Evolutionary conservation across 2,888 invertebrate genomes (phyloP), one percentile per base, ranked within the genome.

Genomic region (Nineta flava): DNA sequence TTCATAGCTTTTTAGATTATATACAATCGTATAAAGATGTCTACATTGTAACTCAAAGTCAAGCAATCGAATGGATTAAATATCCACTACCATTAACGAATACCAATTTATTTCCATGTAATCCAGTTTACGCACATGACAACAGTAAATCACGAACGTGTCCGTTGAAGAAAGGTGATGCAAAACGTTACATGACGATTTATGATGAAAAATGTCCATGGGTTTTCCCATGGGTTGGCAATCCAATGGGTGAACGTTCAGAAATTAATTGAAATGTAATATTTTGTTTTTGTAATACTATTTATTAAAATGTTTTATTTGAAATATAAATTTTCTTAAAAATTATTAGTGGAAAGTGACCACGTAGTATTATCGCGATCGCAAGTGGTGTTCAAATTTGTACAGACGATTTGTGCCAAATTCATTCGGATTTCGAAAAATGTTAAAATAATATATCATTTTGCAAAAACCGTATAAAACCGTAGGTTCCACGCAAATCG

Each of bases 221-320:
- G 2, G 56, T 55, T 1, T 72, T 67, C 55, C 72, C 72, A 31
- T 71, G 71, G 69, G 45, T 70, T 6, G 60, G 59, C 5, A 69
- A 72, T 60, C 69, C 68, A 34, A 51, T 61, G 12, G 70, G 70
- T 47, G n/a, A n/a, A n/a, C n/a, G n/a, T n/a, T n/a, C n/a, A n/a
- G n/a, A n/a, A 48, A 54, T 26, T 26, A 26, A 6, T 26, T 26
- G 5, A 6, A 26, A 26, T 26, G n/a, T n/a, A n/a, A 26, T 26
- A 26, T 26, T 26, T 26, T 7, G 4, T 26, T 26, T 26, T 26
- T 26, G 4, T 26, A 26, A 26, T 5, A 26, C 7, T 26, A 26
- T 26, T 26, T 26, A 26, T 26, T 26, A 26, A n/a, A 26, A 26
- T 26, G 7, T 26, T 6, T 26, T 26, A 26, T 26, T 26, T 26